Evolutionary conservation across 2,888 invertebrate species (phyloP), one percentile per base, ranked within the genome.

Genomic region (Xanthorhoe spadicearia): DNA sequence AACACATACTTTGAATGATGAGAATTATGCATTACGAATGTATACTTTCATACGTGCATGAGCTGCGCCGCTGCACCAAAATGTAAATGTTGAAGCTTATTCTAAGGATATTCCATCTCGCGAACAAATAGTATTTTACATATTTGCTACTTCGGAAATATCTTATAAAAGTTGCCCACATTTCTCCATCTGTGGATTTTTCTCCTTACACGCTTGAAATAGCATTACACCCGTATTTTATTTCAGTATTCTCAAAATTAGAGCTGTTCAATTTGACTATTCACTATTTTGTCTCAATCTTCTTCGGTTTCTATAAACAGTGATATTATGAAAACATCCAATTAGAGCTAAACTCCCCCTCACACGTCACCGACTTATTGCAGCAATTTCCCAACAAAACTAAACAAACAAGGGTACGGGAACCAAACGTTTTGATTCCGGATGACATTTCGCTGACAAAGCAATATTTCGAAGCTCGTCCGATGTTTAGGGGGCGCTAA

Each of bases 371-470:
- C 51, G 69, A 71, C 69, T 73, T 74, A 68, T 74, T 70, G 66
- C 73, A 70, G 73, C 74, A 75, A 78, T 77, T 75, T 74, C 64
- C 75, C 69, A 69, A 67, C 69, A 72, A 74, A 75, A 74, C 74
- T 69, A 69, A 74, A 68, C 66, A 75, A 75, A 72, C 71, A 75
- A 69, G 74, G 74, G 72, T 64, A 69, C 74, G 65, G 32, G 43
- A 50, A 69, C 75, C 73, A 71, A 76, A 70, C 67, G 62, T 75
- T 78, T 79, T 77, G 81, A 80, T 77, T 77, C 74, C 76, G 71
- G 77, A 77, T 75, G 80, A 74, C 71, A 76, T 68, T 76, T 73
- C 68, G 75, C 78, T 80, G 80, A 81, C 74, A 75, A 71, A 74
- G 74, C 78, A 77, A 79, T 76, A 80, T 75, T 72, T 67, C 75